Evolutionary conservation across 2,888 invertebrate genomes (phyloP).

Genomic region (Trachelus tabidus): DNA sequence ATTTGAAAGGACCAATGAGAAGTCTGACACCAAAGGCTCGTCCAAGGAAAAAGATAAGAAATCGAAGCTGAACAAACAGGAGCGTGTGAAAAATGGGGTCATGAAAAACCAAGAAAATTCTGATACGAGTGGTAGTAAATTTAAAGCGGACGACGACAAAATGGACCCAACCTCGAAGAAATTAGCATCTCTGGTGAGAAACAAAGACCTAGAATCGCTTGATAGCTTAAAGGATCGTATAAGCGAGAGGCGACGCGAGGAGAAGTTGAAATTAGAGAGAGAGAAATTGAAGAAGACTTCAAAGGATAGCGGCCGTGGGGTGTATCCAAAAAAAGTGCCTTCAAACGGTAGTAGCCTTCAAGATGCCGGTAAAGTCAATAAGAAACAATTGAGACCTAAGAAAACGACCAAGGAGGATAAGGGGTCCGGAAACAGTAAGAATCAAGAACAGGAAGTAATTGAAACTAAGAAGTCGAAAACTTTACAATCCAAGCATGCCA

Average conservation of each 20-base stretch:
- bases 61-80: constrained; percentile 68
- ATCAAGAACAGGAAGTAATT: neutral
- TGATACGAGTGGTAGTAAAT: constrained; percentile 67
- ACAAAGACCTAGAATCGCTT: constrained; percentile 60
- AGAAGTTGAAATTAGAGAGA: constrained; percentile 57
- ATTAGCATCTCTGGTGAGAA: constrained; percentile 48
- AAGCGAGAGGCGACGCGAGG: constrained; percentile 58
- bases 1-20: constrained; percentile 30
- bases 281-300: constrained; percentile 54
- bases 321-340: constrained; percentile 64
- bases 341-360: constrained; percentile 61
- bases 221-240: constrained; percentile 62
- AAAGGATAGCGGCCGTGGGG: constrained; percentile 45
- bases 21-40: constrained; percentile 64
- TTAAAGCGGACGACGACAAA: constrained; percentile 55
- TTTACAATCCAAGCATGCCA: constrained; percentile 48
- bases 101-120: constrained; percentile 69
- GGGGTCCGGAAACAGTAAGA: constrained; percentile 14
- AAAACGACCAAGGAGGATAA: constrained; percentile 53
- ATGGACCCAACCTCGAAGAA: constrained; percentile 55
- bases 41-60: constrained; percentile 68
- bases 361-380: constrained; percentile 50
- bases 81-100: constrained; percentile 72
- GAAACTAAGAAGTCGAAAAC: constrained; percentile 45
- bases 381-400: constrained; percentile 54